Base-by-base conservation (phyloP, 1,140 invertebrate genomes). In the Ptiloglossa arizonensis region DNA sequence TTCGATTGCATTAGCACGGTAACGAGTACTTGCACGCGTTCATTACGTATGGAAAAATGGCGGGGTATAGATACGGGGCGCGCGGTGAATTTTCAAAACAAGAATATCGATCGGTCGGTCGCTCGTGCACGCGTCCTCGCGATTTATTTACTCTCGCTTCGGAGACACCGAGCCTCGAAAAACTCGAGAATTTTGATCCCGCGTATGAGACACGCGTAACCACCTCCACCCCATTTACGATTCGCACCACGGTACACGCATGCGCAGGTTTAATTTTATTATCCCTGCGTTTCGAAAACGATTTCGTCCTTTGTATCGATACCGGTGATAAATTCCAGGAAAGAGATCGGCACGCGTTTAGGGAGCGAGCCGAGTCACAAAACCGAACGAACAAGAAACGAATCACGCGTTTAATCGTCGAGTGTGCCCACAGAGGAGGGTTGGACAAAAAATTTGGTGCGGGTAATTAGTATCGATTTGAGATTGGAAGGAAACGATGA, bases 1-100 rank as follows among this genome's bases (percentile, higher is more conserved):
- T 70, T 77, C 71, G 71, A 77, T 77, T 63, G 75, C 68, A 71
- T 77, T 77, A 70, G 24, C 68, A 77, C 75, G 67, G 56, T 63
- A 70, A 77, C 68, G 68, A 77, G 67, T 62, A 77, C 57, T 59
- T 44, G 73, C 75, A 27, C 27, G 68, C 68, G 57, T 77, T 62
- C 68, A 70, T 71, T 77, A 77, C 71, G 57, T 63, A 77, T 70
- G 68, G 67, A 70, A 63, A 70, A 77, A 70, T 56, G 46, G 56
- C 44, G 52, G 24, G 35, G 68, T 60, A 69, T 62, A 71, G 46
- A 46, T 62, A n/a, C 41, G 67, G 24, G 59, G 46, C 22, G 17
- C n/a, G 24, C 66, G 32, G 29, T 27, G 54, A 76, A 76, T 70
- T 77, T 77, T 63, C 67, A 71, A 71, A 63, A 68, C 67, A 71